These are phyloP conservation scores for Galerucella calmariensis DNA, from an alignment of 2,888 invertebrate species.

Conservation along the genomic window DNA sequence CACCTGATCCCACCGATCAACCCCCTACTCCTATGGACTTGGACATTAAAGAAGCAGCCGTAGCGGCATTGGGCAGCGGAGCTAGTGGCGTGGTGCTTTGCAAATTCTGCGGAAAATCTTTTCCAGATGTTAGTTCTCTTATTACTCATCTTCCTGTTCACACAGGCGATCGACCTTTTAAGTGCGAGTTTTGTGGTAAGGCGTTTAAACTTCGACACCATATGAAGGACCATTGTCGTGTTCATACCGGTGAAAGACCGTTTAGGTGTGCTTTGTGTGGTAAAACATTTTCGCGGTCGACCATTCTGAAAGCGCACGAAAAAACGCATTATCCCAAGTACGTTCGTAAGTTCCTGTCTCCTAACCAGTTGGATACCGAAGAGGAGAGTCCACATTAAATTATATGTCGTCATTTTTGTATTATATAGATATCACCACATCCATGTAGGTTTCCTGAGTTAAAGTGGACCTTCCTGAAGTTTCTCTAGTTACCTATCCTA, in stretches of 20 bases:
- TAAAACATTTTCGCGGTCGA: constrained; percentile 90
- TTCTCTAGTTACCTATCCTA: constrained; percentile 12
- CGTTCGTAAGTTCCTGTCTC: constrained; percentile 88
- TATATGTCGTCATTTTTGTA: constrained; percentile 29
- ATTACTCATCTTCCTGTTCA: constrained; percentile 90
- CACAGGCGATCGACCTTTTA: constrained; percentile 90
- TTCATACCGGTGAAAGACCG: constrained; percentile 91
- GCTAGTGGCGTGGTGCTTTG: constrained; percentile 78
- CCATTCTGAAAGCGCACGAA: constrained; percentile 91
- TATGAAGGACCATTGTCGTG: constrained; percentile 95
- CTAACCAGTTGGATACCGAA: constrained; percentile 85
- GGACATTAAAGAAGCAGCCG: constrained; percentile 71
- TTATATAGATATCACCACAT: constrained; percentile 35
- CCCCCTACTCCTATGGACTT: constrained; percentile 71
- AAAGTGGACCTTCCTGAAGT: constrained; percentile 24
- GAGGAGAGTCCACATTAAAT: constrained; percentile 81
- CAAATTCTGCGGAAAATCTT: constrained; percentile 93
- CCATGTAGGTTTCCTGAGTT: constrained; percentile 34
- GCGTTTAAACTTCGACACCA: constrained; percentile 92
- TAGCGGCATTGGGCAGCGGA: constrained; percentile 69
- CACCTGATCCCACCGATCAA: constrained; percentile 66
- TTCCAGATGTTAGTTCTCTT: constrained; percentile 88
- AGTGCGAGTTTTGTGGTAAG: constrained; percentile 94
- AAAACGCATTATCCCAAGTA: constrained; percentile 94
- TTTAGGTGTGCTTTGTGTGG: constrained; percentile 91